phyloP scores from a whole-genome alignment of 2,113 vertebrate species.

The Zapus hudsonius region DNA sequence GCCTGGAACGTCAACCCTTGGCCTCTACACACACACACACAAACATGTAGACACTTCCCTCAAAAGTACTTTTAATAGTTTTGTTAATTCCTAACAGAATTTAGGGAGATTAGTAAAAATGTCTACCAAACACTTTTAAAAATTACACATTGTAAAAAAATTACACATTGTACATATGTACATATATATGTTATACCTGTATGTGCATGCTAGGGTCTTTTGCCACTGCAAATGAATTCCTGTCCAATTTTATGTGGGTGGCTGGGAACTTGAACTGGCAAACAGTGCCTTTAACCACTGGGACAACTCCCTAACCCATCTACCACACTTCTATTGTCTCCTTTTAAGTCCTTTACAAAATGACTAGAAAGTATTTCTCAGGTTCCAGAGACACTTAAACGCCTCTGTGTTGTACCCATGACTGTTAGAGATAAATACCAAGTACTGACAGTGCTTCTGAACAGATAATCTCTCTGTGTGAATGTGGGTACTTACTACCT shows the following conservation, averaged over 20 bases:
- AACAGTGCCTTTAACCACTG: too few relatives aligned
- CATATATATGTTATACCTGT: too few relatives aligned
- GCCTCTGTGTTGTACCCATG: not conserved
- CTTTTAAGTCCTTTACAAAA: slow-evolving; percentile 41
- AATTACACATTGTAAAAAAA: too few relatives aligned
- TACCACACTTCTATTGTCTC: not conserved
- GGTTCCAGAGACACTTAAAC: not conserved
- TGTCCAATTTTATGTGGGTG: too few relatives aligned
- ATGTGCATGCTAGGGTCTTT: too few relatives aligned
- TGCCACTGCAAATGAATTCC: too few relatives aligned
- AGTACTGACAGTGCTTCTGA: not conserved
- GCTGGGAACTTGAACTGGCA: too few relatives aligned
- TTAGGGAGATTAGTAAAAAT: slow-evolving; percentile 8
- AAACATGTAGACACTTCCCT: too few relatives aligned
- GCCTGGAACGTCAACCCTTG: too few relatives aligned
- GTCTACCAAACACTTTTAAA: not conserved
- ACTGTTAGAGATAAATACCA: not conserved
- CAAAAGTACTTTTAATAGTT: not conserved
- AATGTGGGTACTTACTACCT: not conserved
- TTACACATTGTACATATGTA: too few relatives aligned
- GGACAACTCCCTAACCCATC: too few relatives aligned
- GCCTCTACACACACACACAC: too few relatives aligned
- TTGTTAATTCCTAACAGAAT: slow-evolving; percentile 19
- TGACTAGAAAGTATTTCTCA: slow-evolving; percentile 40
- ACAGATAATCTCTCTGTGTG: slow-evolving; percentile 4